Evolutionary conservation across 2,888 invertebrate genomes (phyloP).

Genomic region (Mythimna ferrago): DNA sequence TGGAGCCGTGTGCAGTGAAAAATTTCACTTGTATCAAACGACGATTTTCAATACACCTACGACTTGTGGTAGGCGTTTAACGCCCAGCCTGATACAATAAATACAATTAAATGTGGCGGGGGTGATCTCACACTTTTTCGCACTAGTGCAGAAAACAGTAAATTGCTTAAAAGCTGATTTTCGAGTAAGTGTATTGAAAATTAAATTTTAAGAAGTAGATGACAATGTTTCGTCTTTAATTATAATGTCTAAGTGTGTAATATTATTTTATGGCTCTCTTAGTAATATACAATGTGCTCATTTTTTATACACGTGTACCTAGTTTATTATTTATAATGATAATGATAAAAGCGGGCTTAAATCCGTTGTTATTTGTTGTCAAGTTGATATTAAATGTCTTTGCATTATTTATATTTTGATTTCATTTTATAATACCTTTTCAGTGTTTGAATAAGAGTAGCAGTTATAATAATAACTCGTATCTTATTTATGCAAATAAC

Average conservation of each 20-base stretch:
- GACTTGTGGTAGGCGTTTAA: too few species aligned
- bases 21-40: too few species aligned
- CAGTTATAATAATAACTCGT: background rate
- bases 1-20: too few species aligned
- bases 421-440: conserved; percentile 2
- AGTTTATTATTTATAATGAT: conserved; percentile 9
- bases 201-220: too few species aligned
- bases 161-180: too few species aligned
- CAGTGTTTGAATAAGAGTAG: background rate
- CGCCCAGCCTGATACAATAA: too few species aligned
- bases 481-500: conserved; percentile 17
- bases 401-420: conserved; percentile 11
- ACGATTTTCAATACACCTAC: too few species aligned
- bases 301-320: conserved; percentile 9
- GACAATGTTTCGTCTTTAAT: background rate
- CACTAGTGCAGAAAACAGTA: too few species aligned
- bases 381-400: conserved; percentile 34
- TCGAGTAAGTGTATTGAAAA: too few species aligned
- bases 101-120: background rate
- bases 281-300: conserved; percentile 30
- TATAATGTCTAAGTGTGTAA: background rate
- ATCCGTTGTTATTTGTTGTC: conserved; percentile 1
- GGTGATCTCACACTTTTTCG: too few species aligned
- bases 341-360: background rate
- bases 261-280: conserved; percentile 49